Evolutionary conservation across 2,113 vertebrate genomes (phyloP).

Genomic region (Rhizomys pruinosus): DNA sequence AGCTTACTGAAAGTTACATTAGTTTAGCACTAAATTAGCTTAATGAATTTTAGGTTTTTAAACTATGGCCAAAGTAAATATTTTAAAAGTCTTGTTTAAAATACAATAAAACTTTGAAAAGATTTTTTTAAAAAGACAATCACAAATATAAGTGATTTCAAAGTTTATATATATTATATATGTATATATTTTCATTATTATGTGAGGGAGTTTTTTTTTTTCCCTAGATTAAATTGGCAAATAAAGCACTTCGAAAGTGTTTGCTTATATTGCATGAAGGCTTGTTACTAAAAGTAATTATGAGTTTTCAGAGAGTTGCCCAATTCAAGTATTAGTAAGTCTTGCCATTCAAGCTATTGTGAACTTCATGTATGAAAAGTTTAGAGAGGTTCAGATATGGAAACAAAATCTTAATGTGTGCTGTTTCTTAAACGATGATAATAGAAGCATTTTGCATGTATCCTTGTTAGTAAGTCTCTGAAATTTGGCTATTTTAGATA

Average conservation of each 20-base stretch:
- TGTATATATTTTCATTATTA: slow-evolving; percentile 11
- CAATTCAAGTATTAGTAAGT: slow-evolving; percentile 27
- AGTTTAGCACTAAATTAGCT: slow-evolving; percentile 35
- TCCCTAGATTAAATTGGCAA: neutral
- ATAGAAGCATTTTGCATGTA: neutral
- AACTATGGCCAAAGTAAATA: slow-evolving; percentile 25
- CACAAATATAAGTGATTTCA: slow-evolving; percentile 44
- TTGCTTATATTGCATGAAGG: neutral
- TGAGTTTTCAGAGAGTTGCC: slow-evolving; percentile 25
- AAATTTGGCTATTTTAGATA: slow-evolving; percentile 25
- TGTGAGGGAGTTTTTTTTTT: neutral
- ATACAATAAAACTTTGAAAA: slow-evolving; percentile 30
- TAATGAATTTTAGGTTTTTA: slow-evolving; percentile 40
- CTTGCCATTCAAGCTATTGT: neutral
- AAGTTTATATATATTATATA: neutral
- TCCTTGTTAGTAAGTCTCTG: slow-evolving; percentile 5
- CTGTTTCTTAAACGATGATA: neutral
- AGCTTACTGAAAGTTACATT: slow-evolving; percentile 51
- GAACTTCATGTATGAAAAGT: slow-evolving; percentile 4
- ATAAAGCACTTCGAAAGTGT: neutral
- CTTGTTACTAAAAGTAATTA: slow-evolving; percentile 24
- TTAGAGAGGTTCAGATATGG: slow-evolving; percentile 5
- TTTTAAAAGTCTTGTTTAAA: slow-evolving; percentile 61
- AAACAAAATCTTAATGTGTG: slow-evolving; percentile 32
- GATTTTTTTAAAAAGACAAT: neutral